Conservation (phyloP, 2,113 vertebrate genomes). For the Ailurus styani region DNA sequence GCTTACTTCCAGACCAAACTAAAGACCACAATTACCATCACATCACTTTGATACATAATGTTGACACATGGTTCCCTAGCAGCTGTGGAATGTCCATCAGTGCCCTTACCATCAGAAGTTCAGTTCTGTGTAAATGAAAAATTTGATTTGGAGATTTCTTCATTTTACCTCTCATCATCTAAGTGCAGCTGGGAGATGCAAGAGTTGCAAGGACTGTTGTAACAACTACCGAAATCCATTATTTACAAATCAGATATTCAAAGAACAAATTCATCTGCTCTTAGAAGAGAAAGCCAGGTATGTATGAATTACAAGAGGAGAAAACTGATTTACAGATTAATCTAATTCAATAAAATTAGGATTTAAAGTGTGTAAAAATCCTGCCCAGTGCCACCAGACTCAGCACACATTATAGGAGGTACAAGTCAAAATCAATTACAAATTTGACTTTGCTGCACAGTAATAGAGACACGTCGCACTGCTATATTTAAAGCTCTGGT, state of each 20-base stretch:
- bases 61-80: conserved; percentile 69
- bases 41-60: conserved; percentile 69
- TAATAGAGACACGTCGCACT: conserved; percentile 12
- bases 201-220: background rate
- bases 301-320: background rate
- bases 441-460: conserved; percentile 42
- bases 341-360: conserved; percentile 54
- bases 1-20: background rate
- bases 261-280: background rate
- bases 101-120: conserved; percentile 30
- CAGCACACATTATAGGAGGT: background rate
- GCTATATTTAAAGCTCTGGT: conserved; percentile 57
- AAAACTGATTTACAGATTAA: conserved; percentile 60
- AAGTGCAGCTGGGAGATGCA: background rate
- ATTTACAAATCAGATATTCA: background rate
- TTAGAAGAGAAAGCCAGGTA: background rate
- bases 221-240: conserved; percentile 8
- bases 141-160: background rate
- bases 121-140: conserved; percentile 22
- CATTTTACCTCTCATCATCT: background rate
- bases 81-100: conserved; percentile 68
- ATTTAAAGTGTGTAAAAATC: background rate
- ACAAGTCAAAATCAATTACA: conserved; percentile 62
- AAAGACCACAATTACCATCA: conserved; percentile 46
- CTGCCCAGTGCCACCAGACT: conserved; percentile 38